Conservation (phyloP, 2,113 vertebrate species). For the Australoheros scitulus region DNA sequence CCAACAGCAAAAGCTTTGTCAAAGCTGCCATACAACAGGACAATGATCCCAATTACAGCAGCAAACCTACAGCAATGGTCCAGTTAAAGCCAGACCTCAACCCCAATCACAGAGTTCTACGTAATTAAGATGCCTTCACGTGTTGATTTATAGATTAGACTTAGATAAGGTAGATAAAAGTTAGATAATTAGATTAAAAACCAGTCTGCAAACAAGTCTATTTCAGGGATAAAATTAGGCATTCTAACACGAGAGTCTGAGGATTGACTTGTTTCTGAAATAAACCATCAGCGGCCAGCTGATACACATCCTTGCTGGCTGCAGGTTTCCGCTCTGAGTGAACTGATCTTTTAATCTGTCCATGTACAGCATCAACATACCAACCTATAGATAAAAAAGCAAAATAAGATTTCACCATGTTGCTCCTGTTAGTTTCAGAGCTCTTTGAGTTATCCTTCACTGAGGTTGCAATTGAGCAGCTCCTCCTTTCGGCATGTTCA, state of each 20-base stretch:
- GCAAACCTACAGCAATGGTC: background rate
- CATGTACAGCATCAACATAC: background rate
- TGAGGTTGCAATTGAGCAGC: conserved; percentile 17
- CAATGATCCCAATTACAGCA: background rate
- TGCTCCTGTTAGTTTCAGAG: background rate
- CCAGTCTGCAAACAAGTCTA: too few relatives aligned
- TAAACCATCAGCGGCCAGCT: too few relatives aligned
- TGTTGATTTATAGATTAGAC: background rate
- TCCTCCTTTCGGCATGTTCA: background rate
- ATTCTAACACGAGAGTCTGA: too few relatives aligned
- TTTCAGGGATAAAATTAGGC: too few relatives aligned
- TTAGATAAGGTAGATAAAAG: background rate
- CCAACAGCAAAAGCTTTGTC: background rate
- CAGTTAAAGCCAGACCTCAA: background rate
- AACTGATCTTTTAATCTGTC: background rate
- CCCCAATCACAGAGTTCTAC: too few relatives aligned
- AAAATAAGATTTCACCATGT: background rate
- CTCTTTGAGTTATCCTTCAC: background rate
- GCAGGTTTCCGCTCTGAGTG: background rate
- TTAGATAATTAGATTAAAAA: too few relatives aligned
- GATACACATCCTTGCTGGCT: background rate
- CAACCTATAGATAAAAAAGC: background rate
- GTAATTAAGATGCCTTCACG: background rate
- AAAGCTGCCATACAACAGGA: background rate
- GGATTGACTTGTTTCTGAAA: too few relatives aligned